A percentile compares a stretch with the other conserved stretches of the same genome.
phyloP scores from a whole-genome alignment of 1,140 invertebrate genomes.

The Cydia fagiglandana region DNA sequence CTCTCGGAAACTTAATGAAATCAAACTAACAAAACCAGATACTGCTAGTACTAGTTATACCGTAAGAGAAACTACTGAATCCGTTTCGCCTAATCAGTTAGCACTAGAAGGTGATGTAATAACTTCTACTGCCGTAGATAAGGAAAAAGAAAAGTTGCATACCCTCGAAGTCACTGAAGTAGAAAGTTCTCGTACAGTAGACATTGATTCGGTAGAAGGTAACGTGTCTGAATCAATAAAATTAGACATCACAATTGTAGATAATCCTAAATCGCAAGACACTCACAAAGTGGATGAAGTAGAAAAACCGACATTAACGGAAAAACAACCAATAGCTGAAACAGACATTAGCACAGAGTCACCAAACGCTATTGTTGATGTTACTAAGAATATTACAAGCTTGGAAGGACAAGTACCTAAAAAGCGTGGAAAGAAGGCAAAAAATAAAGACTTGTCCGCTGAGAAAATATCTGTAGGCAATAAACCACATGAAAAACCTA shows the following conservation, averaged over 20 bases:
- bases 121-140: neutral
- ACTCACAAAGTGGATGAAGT: neutral
- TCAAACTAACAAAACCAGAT: neutral
- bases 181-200: neutral
- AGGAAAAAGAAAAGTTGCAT: neutral
- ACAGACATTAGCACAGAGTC: neutral
- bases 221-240: neutral
- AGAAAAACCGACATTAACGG: neutral
- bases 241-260: neutral
- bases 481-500: neutral
- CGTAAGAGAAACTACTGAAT: neutral
- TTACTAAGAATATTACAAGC: neutral
- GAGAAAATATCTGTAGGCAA: neutral
- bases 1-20: slow-evolving; percentile 3
- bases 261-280: neutral
- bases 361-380: neutral
- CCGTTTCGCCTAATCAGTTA: neutral
- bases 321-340: neutral
- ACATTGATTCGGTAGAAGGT: neutral
- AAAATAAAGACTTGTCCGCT: neutral
- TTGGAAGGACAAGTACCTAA: slow-evolving; percentile 16
- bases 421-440: neutral
- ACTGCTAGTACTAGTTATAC: neutral
- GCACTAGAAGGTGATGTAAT: neutral
- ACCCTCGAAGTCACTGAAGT: neutral